Evolutionary conservation across 2,113 vertebrate species (phyloP).

Genomic region (Triplophysa tibetana): DNA sequence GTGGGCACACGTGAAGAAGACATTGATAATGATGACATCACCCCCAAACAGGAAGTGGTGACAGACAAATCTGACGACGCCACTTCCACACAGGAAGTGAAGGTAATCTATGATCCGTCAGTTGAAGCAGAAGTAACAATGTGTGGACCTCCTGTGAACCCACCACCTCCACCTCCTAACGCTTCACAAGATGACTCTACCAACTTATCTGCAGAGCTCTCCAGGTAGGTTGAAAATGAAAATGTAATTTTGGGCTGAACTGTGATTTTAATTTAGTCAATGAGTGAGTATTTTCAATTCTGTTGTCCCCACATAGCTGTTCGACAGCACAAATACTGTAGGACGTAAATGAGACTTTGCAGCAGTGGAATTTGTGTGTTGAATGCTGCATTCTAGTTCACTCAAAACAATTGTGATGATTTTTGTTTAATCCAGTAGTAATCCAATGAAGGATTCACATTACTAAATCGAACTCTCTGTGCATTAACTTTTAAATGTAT

Average conservation of each 20-base stretch:
- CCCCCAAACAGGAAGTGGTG: conserved; percentile 16
- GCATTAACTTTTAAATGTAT: not conserved
- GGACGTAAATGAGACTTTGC: not conserved
- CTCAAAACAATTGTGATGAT: not conserved
- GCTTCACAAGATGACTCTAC: conserved; percentile 36
- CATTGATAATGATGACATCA: not conserved
- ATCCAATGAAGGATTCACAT: not conserved
- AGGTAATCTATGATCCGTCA: not conserved
- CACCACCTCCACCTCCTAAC: conserved; percentile 66
- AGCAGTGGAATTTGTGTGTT: not conserved
- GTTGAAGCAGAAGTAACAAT: conserved; percentile 19
- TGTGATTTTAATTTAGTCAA: too few relatives aligned
- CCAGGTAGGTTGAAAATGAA: conserved; percentile 26
- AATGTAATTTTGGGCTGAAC: not conserved
- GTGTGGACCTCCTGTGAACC: conserved; percentile 67
- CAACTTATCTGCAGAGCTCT: not conserved
- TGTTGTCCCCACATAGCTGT: not conserved
- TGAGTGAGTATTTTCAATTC: not conserved
- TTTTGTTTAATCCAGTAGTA: not conserved
- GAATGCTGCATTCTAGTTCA: not conserved
- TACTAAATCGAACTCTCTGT: not conserved
- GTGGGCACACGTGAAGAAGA: not conserved
- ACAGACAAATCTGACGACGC: not conserved
- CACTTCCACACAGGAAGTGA: not conserved
- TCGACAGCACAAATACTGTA: not conserved